Percentiles rank a stretch among this genome's conserved stretches.
Conservation (phyloP, 2,113 vertebrate genomes). For the Apodemus speciosus region DNA sequence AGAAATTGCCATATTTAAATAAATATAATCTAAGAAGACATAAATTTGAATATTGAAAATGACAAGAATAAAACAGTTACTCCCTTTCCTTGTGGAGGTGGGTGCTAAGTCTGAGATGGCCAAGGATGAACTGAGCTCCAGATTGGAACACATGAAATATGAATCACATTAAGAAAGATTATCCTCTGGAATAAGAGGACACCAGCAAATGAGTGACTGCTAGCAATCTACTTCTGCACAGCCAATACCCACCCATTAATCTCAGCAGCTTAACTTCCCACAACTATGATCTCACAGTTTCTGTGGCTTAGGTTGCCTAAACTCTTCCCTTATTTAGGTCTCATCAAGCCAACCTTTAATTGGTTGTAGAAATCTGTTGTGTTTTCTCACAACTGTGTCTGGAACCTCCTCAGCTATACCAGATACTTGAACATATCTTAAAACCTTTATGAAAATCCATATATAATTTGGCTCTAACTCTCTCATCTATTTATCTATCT, state of each 20-base stretch:
- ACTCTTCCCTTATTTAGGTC: neutral
- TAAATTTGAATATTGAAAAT: neutral
- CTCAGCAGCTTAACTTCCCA: neutral
- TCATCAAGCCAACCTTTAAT: neutral
- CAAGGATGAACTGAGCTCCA: neutral
- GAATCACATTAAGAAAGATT: neutral
- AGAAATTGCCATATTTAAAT: neutral
- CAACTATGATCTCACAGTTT: neutral
- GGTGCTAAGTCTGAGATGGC: neutral
- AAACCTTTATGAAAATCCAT: neutral
- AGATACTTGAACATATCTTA: neutral
- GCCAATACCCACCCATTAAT: neutral
- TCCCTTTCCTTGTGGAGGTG: neutral
- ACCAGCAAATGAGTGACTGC: neutral
- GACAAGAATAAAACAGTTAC: neutral
- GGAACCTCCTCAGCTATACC: neutral
- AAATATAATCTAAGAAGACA: conserved; percentile 43
- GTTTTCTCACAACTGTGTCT: neutral
- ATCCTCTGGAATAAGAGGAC: neutral
- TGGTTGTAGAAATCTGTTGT: neutral
- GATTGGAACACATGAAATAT: neutral
- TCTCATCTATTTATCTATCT: neutral
- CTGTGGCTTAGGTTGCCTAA: neutral
- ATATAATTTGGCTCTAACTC: neutral
- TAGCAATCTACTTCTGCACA: neutral